A percentile compares a stretch with the other conserved stretches of the same genome.
Conservation (phyloP, 2,113 vertebrate genomes). For the Caranx ignobilis region DNA sequence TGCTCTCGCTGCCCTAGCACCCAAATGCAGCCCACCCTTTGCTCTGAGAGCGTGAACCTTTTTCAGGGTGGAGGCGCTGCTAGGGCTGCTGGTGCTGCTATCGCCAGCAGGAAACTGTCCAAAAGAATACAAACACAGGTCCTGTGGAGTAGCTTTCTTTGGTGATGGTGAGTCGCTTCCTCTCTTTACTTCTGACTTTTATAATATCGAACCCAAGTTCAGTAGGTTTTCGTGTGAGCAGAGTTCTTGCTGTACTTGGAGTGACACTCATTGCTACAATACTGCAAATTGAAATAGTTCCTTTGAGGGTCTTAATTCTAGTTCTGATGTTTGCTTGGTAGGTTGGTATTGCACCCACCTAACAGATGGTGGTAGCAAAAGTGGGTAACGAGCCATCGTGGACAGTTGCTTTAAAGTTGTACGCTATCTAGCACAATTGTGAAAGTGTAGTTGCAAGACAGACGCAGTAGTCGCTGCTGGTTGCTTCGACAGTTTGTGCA, state of each 20-base stretch:
- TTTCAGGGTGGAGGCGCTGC: constrained; percentile 71
- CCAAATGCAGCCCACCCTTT: constrained; percentile 70
- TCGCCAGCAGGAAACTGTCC: constrained; percentile 67
- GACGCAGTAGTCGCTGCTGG: neutral
- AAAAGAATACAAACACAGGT: constrained; percentile 61
- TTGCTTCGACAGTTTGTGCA: constrained; percentile 21
- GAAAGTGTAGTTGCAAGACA: neutral
- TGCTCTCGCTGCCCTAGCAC: constrained; percentile 58
- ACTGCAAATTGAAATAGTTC: neutral
- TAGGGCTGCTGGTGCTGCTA: constrained; percentile 59
- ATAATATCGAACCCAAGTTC: constrained; percentile 1
- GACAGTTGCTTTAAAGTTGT: constrained; percentile 20
- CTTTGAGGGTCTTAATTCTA: neutral
- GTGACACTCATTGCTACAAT: constrained; percentile 1
- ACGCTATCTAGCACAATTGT: constrained; percentile 1
- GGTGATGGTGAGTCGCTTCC: constrained; percentile 84
- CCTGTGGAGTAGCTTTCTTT: constrained; percentile 75
- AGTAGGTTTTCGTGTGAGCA: neutral
- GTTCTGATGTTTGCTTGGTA: neutral
- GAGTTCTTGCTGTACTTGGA: constrained; percentile 8
- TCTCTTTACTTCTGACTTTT: constrained; percentile 20
- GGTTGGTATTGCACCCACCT: neutral
- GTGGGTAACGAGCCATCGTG: constrained; percentile 5
- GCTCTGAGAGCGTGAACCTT: constrained; percentile 69
- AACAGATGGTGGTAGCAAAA: constrained; percentile 9